These are phyloP conservation scores for Oenanthe oenanthe DNA, from an alignment of 2,113 vertebrate species.

Conservation along the genomic window DNA sequence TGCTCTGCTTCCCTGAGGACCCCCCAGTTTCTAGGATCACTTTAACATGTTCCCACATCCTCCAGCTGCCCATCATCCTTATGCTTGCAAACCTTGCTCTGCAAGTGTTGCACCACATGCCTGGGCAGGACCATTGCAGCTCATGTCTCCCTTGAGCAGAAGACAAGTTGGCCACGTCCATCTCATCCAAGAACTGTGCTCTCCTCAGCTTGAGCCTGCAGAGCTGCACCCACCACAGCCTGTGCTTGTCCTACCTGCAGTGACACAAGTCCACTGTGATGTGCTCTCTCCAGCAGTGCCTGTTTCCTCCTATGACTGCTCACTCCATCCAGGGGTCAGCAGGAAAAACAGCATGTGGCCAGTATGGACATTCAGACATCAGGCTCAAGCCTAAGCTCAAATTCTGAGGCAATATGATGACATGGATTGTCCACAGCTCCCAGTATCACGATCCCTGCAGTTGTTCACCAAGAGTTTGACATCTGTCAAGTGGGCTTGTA, in stretches of 20 bases:
- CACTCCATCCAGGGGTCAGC: not conserved
- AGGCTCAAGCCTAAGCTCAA: not conserved
- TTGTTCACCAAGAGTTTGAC: not conserved
- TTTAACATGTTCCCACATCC: not conserved
- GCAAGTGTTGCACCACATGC: not conserved
- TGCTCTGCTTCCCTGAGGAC: not conserved
- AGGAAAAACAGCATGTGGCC: not conserved
- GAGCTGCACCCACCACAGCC: not conserved
- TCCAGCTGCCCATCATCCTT: not conserved
- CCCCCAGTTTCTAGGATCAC: not conserved
- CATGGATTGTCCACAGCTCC: not conserved
- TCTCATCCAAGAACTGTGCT: not conserved
- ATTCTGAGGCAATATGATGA: not conserved
- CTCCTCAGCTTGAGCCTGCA: not conserved
- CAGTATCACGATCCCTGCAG: not conserved
- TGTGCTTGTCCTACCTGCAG: not conserved
- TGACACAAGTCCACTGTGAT: not conserved
- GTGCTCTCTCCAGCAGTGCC: not conserved
- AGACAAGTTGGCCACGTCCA: not conserved
- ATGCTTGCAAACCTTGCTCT: not conserved
- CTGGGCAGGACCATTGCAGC: not conserved
- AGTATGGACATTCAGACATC: rapidly evolving
- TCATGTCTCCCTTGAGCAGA: not conserved
- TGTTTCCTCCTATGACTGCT: not conserved
- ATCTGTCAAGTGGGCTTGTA: not conserved